Base-by-base conservation (phyloP, 2,797 vertebrate genomes). In the Oceanodroma leucorhoa region DNA sequence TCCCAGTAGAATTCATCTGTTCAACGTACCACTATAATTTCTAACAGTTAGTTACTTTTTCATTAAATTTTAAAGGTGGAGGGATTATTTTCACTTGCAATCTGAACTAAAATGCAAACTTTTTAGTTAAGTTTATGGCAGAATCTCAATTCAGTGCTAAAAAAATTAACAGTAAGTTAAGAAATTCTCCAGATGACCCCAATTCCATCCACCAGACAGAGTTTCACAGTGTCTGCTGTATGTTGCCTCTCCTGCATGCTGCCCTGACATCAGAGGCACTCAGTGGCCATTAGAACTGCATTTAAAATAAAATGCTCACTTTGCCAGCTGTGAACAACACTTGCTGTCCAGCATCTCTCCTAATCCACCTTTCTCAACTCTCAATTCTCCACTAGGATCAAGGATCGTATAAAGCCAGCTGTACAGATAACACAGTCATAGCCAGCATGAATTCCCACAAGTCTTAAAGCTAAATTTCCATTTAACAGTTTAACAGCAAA, bases 401-500 rank as follows among this genome's bases (percentile, higher is more conserved):
- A 91, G 86, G 78, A 82, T 75, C 41, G 1, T 16, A 80, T 61
- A 95, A 96, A 83, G 50, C 43, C 87, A 87, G 41, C 93, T 89
- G 70, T 79, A 94, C 78, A 75, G 84, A 89, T 58, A 95, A 78
- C 73, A 76, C 32, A 64, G 51, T 77, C 77, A 40, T 71, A 88
- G 84, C 43, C 83, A 95, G 78, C 38, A 55, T 18, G 75, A 92
- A 80, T 83, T 90, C 89, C 87, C 87, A 60, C 67, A 95, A 91
- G 87, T 45, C 76, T 87, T 73, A 83, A 93, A 83, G 48, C 20
- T 87, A 90, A 84, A 93, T 89, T 96, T 96, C 72, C 51, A 53
- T 87, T 94, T 80, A 94, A 87, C 29, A 92, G 51, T 79, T 90
- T 92, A 96, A 88, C 61, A 92, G 80, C 32, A 91, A 83, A 93